Percentiles rank a stretch among this genome's conserved stretches.
Conservation (phyloP, 2,113 vertebrate species). For the Sinocyclocheilus anophthalmus region DNA sequence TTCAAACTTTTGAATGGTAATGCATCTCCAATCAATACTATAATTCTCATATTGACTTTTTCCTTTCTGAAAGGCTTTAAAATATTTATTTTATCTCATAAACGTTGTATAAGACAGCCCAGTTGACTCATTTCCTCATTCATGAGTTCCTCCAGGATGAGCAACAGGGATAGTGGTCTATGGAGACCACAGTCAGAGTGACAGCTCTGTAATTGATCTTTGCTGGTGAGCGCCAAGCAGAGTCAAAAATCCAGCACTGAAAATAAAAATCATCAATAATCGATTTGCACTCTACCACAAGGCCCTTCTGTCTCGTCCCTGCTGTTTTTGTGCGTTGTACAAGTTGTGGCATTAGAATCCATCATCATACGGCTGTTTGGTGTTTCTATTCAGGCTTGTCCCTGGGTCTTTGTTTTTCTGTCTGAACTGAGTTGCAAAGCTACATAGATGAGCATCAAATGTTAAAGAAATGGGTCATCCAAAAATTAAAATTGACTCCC, state of each 20-base stretch:
- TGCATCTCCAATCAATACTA: background rate
- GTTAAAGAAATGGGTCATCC: background rate
- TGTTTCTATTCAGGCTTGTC: background rate
- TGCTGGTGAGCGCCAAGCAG: conserved; percentile 9
- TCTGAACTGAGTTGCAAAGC: background rate
- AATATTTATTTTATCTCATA: conserved; percentile 15
- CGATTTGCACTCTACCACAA: conserved; percentile 38
- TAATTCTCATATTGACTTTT: background rate
- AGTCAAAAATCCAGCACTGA: background rate
- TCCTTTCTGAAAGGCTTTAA: background rate
- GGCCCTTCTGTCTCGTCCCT: background rate
- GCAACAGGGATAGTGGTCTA: background rate
- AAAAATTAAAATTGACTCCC: background rate
- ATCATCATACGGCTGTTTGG: background rate
- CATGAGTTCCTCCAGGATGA: background rate
- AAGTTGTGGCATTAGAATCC: conserved; percentile 12
- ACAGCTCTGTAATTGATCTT: conserved; percentile 25
- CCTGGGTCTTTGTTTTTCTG: background rate
- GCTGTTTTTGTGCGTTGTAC: background rate
- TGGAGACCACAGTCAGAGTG: conserved; percentile 1
- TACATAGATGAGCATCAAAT: background rate
- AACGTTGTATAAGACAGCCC: background rate
- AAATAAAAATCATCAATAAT: conserved; percentile 38
- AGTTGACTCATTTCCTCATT: background rate
- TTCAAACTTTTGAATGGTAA: background rate